Conservation (phyloP, 2,113 vertebrate species). For the Picathartes gymnocephalus region DNA sequence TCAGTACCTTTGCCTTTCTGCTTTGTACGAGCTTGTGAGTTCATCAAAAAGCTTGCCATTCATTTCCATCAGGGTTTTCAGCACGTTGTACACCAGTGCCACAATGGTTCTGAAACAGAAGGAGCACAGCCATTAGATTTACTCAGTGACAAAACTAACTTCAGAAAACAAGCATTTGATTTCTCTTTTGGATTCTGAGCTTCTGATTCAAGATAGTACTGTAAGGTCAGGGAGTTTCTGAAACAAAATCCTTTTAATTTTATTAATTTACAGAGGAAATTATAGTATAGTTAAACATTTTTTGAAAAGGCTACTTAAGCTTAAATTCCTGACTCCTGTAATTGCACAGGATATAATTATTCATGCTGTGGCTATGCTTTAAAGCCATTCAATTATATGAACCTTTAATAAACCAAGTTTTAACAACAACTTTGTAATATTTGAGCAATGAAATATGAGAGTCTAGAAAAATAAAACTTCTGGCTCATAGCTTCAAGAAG, state of each 20-base stretch:
- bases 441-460: not conserved
- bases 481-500: not conserved
- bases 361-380: not conserved
- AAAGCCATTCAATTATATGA: not conserved
- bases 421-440: not conserved
- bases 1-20: slow-evolving; percentile 87
- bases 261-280: not conserved
- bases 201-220: not conserved
- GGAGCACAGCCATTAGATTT: not conserved
- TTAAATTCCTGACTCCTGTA: not conserved
- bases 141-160: not conserved
- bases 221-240: not conserved
- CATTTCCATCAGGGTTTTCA: slow-evolving; percentile 99
- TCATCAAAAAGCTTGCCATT: slow-evolving; percentile 95
- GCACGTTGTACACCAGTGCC: slow-evolving; percentile 93
- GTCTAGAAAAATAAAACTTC: not conserved
- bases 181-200: not conserved
- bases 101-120: slow-evolving; percentile 86
- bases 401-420: not conserved
- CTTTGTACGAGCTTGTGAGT: slow-evolving; percentile 93
- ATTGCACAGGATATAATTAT: not conserved
- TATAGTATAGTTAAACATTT: not conserved
- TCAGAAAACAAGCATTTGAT: not conserved
- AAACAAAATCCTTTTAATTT: not conserved
- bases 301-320: not conserved